phyloP scores from a whole-genome alignment of 2,888 invertebrate species.

The Rhaphigaster nebulosa region DNA sequence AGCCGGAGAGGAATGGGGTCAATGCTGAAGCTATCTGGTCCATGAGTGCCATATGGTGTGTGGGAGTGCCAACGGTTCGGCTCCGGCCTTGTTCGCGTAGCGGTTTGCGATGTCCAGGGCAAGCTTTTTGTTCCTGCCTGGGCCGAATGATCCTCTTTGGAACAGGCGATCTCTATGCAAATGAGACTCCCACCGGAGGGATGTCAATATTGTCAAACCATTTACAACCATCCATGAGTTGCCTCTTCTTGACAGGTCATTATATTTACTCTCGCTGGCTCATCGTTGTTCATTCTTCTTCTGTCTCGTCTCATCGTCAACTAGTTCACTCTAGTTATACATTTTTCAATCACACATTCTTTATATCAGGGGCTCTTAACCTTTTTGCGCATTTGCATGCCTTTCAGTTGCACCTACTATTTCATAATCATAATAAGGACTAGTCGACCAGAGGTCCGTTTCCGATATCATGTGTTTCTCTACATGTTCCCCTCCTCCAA shows the following conservation, averaged over 20 bases:
- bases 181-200: background rate
- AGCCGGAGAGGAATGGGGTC: conserved; percentile 20
- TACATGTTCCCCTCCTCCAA: no score
- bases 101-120: background rate
- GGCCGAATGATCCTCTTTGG: background rate
- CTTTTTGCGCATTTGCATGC: background rate
- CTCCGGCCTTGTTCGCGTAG: background rate
- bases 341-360: background rate
- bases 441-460: background rate
- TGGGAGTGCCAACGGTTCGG: conserved; percentile 5
- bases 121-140: background rate
- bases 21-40: conserved; percentile 31
- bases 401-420: background rate
- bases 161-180: conserved; percentile 1
- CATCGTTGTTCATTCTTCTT: background rate
- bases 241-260: conserved; percentile 3
- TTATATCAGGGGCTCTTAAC: background rate
- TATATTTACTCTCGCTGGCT: background rate
- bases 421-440: background rate
- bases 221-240: background rate
- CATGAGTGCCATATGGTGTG: conserved; percentile 8
- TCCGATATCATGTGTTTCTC: no score
- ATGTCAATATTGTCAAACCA: background rate
- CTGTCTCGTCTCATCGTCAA: background rate
- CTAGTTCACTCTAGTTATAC: background rate